Base-by-base conservation (phyloP, 2,888 invertebrate species). In the Quadroppia sp. region DNA sequence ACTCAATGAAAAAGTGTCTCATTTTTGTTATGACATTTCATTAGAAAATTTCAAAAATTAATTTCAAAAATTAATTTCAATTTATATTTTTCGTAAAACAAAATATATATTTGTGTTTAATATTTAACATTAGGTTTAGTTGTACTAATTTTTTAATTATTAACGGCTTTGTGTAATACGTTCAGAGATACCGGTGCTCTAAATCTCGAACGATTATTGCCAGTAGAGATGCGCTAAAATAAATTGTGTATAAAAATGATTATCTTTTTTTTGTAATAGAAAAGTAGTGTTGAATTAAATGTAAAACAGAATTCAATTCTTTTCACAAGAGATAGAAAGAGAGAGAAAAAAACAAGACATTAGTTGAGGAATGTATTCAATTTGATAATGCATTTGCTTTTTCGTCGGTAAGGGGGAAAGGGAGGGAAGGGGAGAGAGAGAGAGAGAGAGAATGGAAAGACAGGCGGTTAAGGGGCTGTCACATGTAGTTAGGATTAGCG, bases 281-380 rank as follows among this genome's bases (percentile, higher is more conserved):
- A 25, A 20, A 53, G 15, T 53, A 20, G 25, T 17, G 25, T 53
- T 20, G 23, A 53, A 53, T 53, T 53, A 53, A 53, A 53, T 53
- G 53, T 53, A 53, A 53, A 53, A 23, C 25, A 53, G 25, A 53
- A 53, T 53, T 53, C 15, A 45, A 45, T 45, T 13, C 45, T 45
- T 13, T 45, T 45, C 45, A 45, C 15, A 45, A 45, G 15, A 45
- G 45, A 17, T 45, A 45, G 20, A 15, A 3, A 53, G 50, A 53
- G 15, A 23, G 23, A 25, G 7, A 25, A 53, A 15, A 2, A 45
- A 32, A 61, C 4, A 30, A 32, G 32, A 61, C 32, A 61, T 36
- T 61, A 36, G n/a, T 61, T 32, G 30, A 61, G 32, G n/a, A 61
- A 61, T 32, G 61, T 61, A 61, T 61, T 61, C 61, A 61, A 61